Evolutionary conservation across 35 echinoderm and acorn worm species (phyloP).

Genomic region (Apostichopus parvimensis): DNA sequence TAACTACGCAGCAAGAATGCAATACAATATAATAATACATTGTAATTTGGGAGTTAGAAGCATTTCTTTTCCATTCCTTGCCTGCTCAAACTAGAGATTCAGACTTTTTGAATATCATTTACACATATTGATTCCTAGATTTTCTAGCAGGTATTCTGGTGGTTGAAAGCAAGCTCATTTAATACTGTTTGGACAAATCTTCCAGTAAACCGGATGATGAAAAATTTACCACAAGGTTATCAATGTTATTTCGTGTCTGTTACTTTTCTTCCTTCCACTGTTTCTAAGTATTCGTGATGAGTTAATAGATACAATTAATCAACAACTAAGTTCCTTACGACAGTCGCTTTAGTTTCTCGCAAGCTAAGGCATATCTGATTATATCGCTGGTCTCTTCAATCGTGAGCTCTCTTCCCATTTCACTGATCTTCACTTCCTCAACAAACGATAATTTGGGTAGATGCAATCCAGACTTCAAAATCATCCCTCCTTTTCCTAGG

Average conservation of each 20-base stretch:
- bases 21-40: too few species aligned
- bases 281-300: neutral
- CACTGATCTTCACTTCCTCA: neutral
- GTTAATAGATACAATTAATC: neutral
- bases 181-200: neutral
- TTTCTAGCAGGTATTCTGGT: neutral
- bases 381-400: neutral
- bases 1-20: too few species aligned
- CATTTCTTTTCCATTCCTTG: too few species aligned
- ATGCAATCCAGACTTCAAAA: neutral
- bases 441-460: neutral
- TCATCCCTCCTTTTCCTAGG: neutral
- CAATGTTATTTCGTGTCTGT: neutral
- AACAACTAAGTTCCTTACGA: neutral
- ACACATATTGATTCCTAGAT: too few species aligned
- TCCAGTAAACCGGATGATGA: neutral
- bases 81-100: too few species aligned
- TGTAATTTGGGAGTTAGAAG: too few species aligned
- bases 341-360: neutral
- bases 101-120: too few species aligned
- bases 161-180: neutral
- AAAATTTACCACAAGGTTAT: neutral
- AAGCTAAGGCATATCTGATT: neutral
- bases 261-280: too few species aligned
- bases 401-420: neutral